Evolutionary conservation across 2,888 invertebrate genomes (phyloP), one percentile per base, ranked within the genome.

Genomic region (Tromatobia lineatoria): DNA sequence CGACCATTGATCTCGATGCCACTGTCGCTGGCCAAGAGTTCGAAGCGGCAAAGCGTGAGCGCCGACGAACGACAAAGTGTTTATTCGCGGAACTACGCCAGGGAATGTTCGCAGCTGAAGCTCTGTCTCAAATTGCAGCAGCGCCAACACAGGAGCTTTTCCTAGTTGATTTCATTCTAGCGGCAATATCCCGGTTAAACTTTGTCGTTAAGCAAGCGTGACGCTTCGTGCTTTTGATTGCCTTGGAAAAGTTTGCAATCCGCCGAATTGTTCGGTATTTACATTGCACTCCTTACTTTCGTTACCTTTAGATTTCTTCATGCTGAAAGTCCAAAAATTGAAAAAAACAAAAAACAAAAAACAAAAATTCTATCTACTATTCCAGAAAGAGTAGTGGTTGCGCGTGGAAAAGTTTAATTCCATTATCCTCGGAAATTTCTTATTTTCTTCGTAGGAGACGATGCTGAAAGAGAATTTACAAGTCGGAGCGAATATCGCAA

Each of bases 1-100:
- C 81, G 78, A 84, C 75, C 78, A 84, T 84, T 81, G 84, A 84
- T 84, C 84, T 78, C 81, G 77, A 18, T 77, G 73, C 77, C 77
- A 42, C 45, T 52, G 67, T 45, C 45, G 45, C 64, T 18, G 50
- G 34, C 75, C 75, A 23, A 64, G 54, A 66, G 45, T 23, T 70
- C 50, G 54, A 54, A 77, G 71, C 15, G 73, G 76, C 66, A 57
- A 77, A 82, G 57, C 70, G 29, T 71, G 34, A 66, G 76, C 15
- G 23, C n/a, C 54, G 15, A n/a, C 18, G 54, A 71, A 80, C 77
- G 81, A 79, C 81, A 81, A 79, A 84, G 81, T 81, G 84, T 78
- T 84, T 84, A 81, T 81, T 78, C 78, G 80, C 54, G 73, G 57
- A 81, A 74, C 64, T 77, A 73, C 52, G 69, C 52, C 69, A 64